phyloP scores from a whole-genome alignment of 2,113 vertebrate species.

The Sphaerodactylus townsendi region DNA sequence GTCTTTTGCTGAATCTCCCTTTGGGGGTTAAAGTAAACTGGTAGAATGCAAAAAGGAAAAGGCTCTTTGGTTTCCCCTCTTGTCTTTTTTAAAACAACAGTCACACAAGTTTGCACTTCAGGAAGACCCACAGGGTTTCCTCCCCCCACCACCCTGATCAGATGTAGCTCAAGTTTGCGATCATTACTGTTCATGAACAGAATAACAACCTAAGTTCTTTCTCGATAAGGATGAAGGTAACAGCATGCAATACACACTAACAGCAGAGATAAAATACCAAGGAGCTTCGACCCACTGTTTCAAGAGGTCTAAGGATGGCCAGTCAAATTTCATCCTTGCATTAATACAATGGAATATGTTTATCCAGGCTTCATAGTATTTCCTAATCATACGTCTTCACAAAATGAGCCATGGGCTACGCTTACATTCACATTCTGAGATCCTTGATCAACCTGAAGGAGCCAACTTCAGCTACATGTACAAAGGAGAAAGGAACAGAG shows the following conservation, averaged over 20 bases:
- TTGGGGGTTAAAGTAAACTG: slow-evolving; percentile 18
- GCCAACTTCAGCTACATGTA: not conserved
- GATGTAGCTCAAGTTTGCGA: not conserved
- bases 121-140: not conserved
- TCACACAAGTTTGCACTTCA: not conserved
- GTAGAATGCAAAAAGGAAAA: not conserved
- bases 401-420: not conserved
- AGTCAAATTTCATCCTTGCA: not conserved
- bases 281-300: no score
- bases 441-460: not conserved
- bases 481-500: not conserved
- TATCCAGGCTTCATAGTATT: not conserved
- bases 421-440: not conserved
- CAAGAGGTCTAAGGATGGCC: not conserved
- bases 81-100: not conserved
- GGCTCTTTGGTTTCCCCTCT: not conserved
- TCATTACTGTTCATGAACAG: not conserved
- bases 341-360: not conserved
- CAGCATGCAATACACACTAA: not conserved
- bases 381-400: no score
- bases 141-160: not conserved
- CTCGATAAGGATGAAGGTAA: not conserved
- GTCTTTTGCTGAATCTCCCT: not conserved
- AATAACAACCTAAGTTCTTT: not conserved
- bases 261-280: not conserved